Percentiles rank a stretch among this genome's conserved stretches.
These are phyloP conservation scores for Ophioninae sp. DNA, from an alignment of 2,888 invertebrate species.

Conservation along the genomic window DNA sequence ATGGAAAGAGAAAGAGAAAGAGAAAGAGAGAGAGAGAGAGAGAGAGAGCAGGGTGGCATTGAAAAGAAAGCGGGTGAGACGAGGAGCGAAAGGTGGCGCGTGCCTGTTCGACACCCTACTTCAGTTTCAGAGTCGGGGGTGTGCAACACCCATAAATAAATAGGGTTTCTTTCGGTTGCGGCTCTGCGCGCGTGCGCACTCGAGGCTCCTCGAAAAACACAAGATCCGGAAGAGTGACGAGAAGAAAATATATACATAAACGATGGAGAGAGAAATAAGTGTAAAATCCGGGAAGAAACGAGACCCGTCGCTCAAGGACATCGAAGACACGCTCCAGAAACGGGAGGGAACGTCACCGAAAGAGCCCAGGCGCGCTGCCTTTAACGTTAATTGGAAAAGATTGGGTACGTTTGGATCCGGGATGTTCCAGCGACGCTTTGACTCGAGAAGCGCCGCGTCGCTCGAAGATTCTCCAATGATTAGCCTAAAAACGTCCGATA, in stretches of 20 bases:
- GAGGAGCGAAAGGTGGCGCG: conserved; percentile 72
- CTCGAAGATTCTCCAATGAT: too few species aligned
- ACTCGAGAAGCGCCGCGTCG: background rate
- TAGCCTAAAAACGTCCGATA: too few species aligned
- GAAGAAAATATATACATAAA: conserved; percentile 15
- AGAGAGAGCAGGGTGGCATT: conserved; percentile 37
- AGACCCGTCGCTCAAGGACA: conserved; percentile 22
- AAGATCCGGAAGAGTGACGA: conserved; percentile 8
- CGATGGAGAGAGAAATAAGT: conserved; percentile 34
- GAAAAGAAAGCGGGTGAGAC: conserved; percentile 59
- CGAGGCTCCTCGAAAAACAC: conserved; percentile 55
- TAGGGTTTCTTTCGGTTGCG: conserved; percentile 78
- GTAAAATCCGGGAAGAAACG: conserved; percentile 47
- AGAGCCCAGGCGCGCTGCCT: background rate
- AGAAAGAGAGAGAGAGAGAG: conserved; percentile 32
- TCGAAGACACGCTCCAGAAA: conserved; percentile 19
- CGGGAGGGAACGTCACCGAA: conserved; percentile 18
- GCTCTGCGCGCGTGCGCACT: conserved; percentile 46
- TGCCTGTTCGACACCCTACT: conserved; percentile 75
- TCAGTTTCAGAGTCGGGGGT: conserved; percentile 74
- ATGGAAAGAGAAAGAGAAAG: conserved; percentile 1
- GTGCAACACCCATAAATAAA: conserved; percentile 79
- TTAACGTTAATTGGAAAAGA: background rate
- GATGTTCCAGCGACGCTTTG: background rate
- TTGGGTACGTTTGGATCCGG: background rate